These are phyloP conservation scores for Steromphala cineraria DNA, from an alignment of 2,888 invertebrate genomes.

Conservation along the genomic window DNA sequence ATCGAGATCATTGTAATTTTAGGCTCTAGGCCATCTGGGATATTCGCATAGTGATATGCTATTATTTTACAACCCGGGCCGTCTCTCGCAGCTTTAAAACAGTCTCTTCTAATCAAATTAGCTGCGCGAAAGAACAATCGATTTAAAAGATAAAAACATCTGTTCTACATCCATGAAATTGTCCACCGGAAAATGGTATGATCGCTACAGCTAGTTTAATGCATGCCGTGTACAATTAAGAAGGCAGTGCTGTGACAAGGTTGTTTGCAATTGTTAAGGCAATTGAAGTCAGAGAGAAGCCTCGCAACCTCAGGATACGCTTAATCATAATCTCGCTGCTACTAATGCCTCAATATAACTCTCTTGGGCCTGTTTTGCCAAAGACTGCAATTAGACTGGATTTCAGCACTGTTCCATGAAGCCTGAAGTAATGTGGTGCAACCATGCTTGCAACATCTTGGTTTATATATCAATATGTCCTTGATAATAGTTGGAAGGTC, in stretches of 20 bases:
- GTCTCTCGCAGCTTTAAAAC: background rate
- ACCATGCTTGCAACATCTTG: background rate
- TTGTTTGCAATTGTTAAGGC: background rate
- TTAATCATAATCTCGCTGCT: background rate
- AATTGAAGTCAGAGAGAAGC: background rate
- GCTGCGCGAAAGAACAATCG: background rate
- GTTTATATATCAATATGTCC: too few species aligned
- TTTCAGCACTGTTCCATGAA: background rate
- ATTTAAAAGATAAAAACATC: conserved; percentile 2
- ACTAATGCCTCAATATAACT: background rate
- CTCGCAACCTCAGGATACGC: background rate
- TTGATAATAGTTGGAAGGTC: background rate
- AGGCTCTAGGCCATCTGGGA: background rate
- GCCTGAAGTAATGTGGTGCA: background rate
- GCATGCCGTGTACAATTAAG: background rate
- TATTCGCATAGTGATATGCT: background rate
- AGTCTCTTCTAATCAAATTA: background rate
- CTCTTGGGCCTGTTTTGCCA: background rate
- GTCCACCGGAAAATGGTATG: background rate
- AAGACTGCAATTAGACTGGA: conserved; percentile 9
- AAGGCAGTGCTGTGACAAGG: background rate
- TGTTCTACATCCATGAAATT: background rate
- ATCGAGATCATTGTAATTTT: background rate
- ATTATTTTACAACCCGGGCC: background rate
- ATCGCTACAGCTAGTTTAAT: background rate